Conservation (phyloP, 1,140 invertebrate genomes). For the Alviniconcha marisindica region DNA sequence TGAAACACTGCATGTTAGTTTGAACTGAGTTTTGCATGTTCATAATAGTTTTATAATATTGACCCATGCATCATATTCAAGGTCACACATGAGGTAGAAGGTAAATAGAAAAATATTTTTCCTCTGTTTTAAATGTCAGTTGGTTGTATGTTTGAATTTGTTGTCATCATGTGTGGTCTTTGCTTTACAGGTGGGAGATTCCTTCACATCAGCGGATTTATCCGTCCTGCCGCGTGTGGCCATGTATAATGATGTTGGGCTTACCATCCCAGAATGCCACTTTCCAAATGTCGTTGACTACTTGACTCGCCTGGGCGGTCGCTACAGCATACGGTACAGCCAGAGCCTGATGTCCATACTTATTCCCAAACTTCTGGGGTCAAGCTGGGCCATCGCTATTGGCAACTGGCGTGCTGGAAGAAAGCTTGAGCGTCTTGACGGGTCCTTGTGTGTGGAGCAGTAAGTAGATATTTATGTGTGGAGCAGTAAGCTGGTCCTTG, state of each 20-base stretch:
- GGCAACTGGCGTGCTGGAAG: conserved; percentile 11
- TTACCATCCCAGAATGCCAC: conserved; percentile 11
- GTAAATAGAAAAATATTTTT: no score
- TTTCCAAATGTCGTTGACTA: conserved; percentile 42
- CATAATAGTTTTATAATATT: no score
- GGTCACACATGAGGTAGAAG: no score
- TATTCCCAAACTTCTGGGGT: background rate
- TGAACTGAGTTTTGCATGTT: no score
- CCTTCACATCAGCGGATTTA: conserved; percentile 41
- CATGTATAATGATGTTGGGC: conserved; percentile 33
- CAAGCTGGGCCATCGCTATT: conserved; percentile 9
- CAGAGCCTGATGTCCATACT: background rate
- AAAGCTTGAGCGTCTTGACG: conserved; percentile 26
- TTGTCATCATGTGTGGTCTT: no score
- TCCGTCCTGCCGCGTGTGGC: conserved; percentile 36
- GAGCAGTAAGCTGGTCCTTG: background rate
- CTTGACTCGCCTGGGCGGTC: background rate
- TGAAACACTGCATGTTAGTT: no score
- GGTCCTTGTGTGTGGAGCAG: conserved; percentile 7
- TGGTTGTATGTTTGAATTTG: no score
- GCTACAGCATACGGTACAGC: background rate
- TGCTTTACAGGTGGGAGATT: conserved; percentile 41
- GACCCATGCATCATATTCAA: no score
- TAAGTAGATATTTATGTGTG: background rate
- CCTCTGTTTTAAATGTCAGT: no score